A percentile compares a stretch with the other conserved stretches of the same genome.
These are phyloP conservation scores for Drosophila rubida DNA, from an alignment of 2,888 invertebrate species.

Conservation along the genomic window DNA sequence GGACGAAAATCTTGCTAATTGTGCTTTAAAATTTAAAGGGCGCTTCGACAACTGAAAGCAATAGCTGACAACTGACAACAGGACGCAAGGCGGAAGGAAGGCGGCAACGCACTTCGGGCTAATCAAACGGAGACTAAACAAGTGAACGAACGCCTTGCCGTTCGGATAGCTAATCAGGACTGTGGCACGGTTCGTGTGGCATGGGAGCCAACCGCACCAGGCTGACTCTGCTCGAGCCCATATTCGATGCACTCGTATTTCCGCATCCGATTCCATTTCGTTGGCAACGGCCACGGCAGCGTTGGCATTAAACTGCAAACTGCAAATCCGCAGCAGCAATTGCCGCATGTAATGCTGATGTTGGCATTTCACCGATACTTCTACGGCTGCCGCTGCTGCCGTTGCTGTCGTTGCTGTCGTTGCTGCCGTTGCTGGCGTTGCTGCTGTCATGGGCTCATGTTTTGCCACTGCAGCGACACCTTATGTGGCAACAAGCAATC, in stretches of 20 bases:
- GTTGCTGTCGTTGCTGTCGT: slow-evolving; percentile 24
- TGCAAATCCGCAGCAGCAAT: slow-evolving; percentile 77
- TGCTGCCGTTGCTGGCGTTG: slow-evolving; percentile 35
- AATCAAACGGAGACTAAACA: slow-evolving; percentile 10
- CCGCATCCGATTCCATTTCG: slow-evolving; percentile 62
- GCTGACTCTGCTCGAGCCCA: slow-evolving; percentile 26
- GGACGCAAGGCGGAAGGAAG: background rate
- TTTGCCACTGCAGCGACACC: slow-evolving; percentile 73
- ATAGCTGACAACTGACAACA: background rate
- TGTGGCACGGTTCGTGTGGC: slow-evolving; percentile 33
- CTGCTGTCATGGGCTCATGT: slow-evolving; percentile 64
- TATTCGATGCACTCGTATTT: slow-evolving; percentile 29
- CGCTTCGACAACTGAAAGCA: background rate
- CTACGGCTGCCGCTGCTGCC: slow-evolving; percentile 30
- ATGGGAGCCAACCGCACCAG: slow-evolving; percentile 35
- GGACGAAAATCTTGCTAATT: slow-evolving; percentile 3
- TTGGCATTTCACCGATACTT: slow-evolving; percentile 69
- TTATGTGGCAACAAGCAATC: slow-evolving; percentile 75
- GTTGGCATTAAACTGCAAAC: slow-evolving; percentile 73
- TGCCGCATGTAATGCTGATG: slow-evolving; percentile 78
- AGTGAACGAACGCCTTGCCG: slow-evolving; percentile 22
- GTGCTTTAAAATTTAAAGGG: slow-evolving; percentile 2
- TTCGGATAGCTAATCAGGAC: slow-evolving; percentile 50
- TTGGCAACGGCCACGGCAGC: slow-evolving; percentile 44
- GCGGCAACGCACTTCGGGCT: slow-evolving; percentile 1